phyloP scores from a whole-genome alignment of 1,140 invertebrate genomes.

The Drosophila lacteicornis region DNA sequence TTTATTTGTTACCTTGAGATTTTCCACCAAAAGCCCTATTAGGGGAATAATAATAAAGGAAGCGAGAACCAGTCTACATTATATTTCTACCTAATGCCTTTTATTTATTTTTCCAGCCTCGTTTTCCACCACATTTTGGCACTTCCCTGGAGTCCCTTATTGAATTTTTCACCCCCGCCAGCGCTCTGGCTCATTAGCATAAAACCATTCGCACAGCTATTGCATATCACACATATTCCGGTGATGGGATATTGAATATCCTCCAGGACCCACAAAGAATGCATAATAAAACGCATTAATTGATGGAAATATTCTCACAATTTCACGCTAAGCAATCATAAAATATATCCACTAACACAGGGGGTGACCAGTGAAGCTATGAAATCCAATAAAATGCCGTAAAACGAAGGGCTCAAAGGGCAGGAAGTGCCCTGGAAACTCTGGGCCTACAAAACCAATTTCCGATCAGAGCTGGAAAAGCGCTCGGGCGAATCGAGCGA shows the following conservation, averaged over 20 bases:
- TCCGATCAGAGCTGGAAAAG: slow-evolving; percentile 64
- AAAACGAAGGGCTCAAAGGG: not conserved
- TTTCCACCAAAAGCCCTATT: not conserved
- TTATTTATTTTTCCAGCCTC: slow-evolving; percentile 4
- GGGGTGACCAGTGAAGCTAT: slow-evolving; percentile 78
- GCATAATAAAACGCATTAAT: slow-evolving; percentile 73
- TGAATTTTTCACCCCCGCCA: slow-evolving; percentile 22
- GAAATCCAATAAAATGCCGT: slow-evolving; percentile 29
- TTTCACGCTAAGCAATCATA: slow-evolving; percentile 80
- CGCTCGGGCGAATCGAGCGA: slow-evolving; percentile 54
- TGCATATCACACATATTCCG: slow-evolving; percentile 38
- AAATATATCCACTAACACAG: slow-evolving; percentile 19
- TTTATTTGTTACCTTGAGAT: not conserved
- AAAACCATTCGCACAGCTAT: slow-evolving; percentile 76
- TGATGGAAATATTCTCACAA: slow-evolving; percentile 74
- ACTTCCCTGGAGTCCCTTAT: not conserved
- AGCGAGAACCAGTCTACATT: no score
- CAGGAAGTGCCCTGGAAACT: slow-evolving; percentile 61
- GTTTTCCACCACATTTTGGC: slow-evolving; percentile 31
- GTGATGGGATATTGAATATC: slow-evolving; percentile 66
- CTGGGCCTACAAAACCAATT: slow-evolving; percentile 75
- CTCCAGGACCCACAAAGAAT: slow-evolving; percentile 40
- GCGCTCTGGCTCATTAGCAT: slow-evolving; percentile 59
- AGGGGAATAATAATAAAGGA: no score
- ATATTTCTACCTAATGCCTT: not conserved